Conservation (phyloP, 1,140 invertebrate genomes). For the Macrobrachium nipponense region DNA sequence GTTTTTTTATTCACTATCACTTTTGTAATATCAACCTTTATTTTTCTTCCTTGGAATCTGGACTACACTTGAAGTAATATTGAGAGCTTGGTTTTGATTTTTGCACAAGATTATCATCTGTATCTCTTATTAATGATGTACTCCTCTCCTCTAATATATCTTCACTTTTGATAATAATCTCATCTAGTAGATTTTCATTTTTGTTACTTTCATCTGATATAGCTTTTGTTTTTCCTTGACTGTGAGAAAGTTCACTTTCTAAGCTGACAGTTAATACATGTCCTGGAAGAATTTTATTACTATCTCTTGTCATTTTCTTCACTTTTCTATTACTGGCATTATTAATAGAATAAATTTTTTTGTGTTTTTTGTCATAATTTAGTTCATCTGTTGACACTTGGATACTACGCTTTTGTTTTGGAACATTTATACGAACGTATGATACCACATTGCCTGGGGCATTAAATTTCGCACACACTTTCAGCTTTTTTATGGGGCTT, state of each 20-base stretch:
- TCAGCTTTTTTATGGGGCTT: background rate
- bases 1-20: constrained; percentile 18
- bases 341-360: background rate
- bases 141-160: too few relatives aligned
- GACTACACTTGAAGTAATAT: background rate
- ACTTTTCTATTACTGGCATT: background rate
- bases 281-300: background rate
- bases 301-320: background rate
- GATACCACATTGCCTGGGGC: constrained; percentile 31
- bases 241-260: too few relatives aligned
- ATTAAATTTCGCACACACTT: background rate
- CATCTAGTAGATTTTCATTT: background rate
- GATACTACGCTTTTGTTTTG: constrained; percentile 1
- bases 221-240: too few relatives aligned
- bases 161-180: background rate
- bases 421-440: constrained; percentile 46
- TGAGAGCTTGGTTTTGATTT: background rate
- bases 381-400: constrained; percentile 27
- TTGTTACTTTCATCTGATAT: too few relatives aligned
- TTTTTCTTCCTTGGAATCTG: constrained; percentile 17
- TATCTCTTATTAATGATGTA: background rate
- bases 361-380: background rate
- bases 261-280: too few relatives aligned
- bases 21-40: constrained; percentile 43
- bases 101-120: background rate